phyloP scores from a whole-genome alignment of 2,888 invertebrate genomes.

The Scaptomyza flava region DNA sequence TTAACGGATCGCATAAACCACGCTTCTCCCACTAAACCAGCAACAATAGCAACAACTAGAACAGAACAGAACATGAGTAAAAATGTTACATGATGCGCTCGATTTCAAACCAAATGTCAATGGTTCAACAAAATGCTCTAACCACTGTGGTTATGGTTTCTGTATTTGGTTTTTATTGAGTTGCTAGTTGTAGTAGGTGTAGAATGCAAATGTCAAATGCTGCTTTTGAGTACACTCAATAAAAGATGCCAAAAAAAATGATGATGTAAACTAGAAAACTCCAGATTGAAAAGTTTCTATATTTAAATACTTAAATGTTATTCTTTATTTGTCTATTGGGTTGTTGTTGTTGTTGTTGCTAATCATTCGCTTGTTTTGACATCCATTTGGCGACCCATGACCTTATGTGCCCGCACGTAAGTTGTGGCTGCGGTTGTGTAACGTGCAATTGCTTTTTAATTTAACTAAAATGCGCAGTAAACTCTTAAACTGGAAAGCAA shows the following conservation, averaged over 20 bases:
- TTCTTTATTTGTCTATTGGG: not conserved
- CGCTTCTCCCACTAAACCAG: not conserved
- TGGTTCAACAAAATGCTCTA: constrained; percentile 2
- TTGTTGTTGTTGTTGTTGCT: constrained; percentile 35
- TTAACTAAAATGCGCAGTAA: constrained; percentile 73
- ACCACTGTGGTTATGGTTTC: constrained; percentile 14
- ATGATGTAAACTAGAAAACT: not conserved
- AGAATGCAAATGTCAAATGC: constrained; percentile 54
- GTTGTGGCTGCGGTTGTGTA: constrained; percentile 40
- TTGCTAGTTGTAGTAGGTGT: not conserved
- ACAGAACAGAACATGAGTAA: not conserved
- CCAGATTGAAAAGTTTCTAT: not conserved
- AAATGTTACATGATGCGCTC: constrained; percentile 8
- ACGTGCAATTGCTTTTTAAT: constrained; percentile 74
- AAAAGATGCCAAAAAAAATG: not conserved
- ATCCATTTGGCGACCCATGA: constrained; percentile 54
- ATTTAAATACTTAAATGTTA: no score
- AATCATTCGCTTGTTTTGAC: constrained; percentile 56
- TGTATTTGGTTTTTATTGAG: not conserved
- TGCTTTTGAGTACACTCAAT: constrained; percentile 7
- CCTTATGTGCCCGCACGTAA: constrained; percentile 47
- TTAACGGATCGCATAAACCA: not conserved
- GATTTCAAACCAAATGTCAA: constrained; percentile 11
- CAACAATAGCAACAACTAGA: not conserved
- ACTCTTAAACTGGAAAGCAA: constrained; percentile 21